Evolutionary conservation across 2,888 invertebrate species (phyloP).

Genomic region (Atethmia centrago): DNA sequence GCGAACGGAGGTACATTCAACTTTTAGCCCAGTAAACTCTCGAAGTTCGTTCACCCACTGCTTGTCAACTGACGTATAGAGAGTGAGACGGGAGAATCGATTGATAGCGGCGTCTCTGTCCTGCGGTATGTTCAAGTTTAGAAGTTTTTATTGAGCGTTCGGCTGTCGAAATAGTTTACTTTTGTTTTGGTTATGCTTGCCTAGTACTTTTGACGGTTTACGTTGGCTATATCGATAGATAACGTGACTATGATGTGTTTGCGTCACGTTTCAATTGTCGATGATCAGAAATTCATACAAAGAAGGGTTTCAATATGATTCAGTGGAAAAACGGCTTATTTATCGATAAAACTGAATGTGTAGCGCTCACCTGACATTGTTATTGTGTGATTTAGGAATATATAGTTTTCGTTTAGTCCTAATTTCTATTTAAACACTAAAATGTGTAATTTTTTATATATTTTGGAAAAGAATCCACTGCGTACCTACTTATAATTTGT

Average conservation of each 20-base stretch:
- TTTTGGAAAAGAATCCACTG: background rate
- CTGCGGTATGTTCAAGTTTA: slow-evolving; percentile 84
- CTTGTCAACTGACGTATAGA: slow-evolving; percentile 90
- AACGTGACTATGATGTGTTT: slow-evolving; percentile 75
- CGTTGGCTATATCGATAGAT: slow-evolving; percentile 88
- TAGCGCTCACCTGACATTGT: background rate
- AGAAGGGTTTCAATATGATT: slow-evolving; percentile 60
- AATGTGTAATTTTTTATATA: background rate
- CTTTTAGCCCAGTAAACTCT: slow-evolving; percentile 91
- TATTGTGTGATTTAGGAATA: background rate
- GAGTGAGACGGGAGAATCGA: slow-evolving; percentile 79
- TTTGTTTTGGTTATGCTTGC: slow-evolving; percentile 83
- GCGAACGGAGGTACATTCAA: slow-evolving; percentile 91
- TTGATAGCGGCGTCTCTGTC: slow-evolving; percentile 82
- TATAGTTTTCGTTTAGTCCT: background rate
- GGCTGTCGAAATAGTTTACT: slow-evolving; percentile 88
- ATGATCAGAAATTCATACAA: slow-evolving; percentile 44
- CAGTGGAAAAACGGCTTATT: slow-evolving; percentile 18
- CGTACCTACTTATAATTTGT: background rate
- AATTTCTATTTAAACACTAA: background rate
- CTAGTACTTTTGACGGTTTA: slow-evolving; percentile 88
- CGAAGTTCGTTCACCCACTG: slow-evolving; percentile 90
- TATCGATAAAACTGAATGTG: background rate
- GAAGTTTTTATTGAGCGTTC: slow-evolving; percentile 87
- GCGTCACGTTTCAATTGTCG: slow-evolving; percentile 71